Conservation (phyloP, 2,888 invertebrate species). For the Cabera pusaria region DNA sequence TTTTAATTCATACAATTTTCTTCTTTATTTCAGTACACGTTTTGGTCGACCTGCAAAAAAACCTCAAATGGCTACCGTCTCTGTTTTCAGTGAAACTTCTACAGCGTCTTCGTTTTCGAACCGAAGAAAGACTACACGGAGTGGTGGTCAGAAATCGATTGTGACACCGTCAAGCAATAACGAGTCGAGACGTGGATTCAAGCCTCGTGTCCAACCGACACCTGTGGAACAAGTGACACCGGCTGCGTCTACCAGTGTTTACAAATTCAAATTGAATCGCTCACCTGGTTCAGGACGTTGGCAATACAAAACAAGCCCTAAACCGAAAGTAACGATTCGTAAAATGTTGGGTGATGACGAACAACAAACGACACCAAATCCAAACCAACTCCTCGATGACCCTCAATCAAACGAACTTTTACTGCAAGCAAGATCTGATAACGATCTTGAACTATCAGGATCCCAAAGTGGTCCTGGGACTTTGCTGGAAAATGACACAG, state of each 20-base stretch:
- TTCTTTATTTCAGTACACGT: constrained; percentile 73
- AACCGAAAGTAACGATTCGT: constrained; percentile 92
- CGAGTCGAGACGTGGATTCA: constrained; percentile 85
- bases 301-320: constrained; percentile 95
- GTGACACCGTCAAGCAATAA: constrained; percentile 68
- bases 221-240: constrained; percentile 79
- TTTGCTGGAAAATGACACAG: constrained; percentile 84
- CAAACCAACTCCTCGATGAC: constrained; percentile 70
- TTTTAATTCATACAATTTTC: constrained; percentile 33
- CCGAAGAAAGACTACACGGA: constrained; percentile 77
- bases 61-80: constrained; percentile 85
- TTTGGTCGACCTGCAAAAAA: constrained; percentile 75
- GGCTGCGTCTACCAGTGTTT: constrained; percentile 84
- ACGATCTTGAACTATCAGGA: constrained; percentile 89
- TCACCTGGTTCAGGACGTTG: constrained; percentile 93
- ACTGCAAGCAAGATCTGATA: constrained; percentile 82
- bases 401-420: constrained; percentile 79
- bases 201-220: constrained; percentile 85
- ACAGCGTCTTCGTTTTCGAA: constrained; percentile 76
- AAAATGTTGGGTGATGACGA: constrained; percentile 85
- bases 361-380: constrained; percentile 70
- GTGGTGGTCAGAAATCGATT: constrained; percentile 68
- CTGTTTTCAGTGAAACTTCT: constrained; percentile 85
- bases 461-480: constrained; percentile 85
- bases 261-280: constrained; percentile 92